These are phyloP conservation scores for Pterocles orientalis DNA, from an alignment of 2,113 vertebrate genomes.

Conservation along the genomic window DNA sequence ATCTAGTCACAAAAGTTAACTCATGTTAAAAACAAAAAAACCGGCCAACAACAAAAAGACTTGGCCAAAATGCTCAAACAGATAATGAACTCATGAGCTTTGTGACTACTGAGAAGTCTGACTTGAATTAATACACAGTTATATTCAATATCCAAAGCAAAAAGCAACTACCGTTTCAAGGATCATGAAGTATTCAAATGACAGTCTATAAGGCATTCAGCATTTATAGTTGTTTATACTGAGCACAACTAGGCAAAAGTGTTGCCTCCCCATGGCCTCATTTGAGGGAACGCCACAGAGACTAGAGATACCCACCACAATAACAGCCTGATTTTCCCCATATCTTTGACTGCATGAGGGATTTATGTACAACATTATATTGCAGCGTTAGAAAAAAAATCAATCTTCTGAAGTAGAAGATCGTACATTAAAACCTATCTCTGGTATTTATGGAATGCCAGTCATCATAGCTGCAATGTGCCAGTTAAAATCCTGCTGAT, in stretches of 20 bases:
- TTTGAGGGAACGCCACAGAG: conserved; percentile 7
- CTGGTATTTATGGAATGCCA: conserved; percentile 66
- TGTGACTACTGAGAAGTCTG: background rate
- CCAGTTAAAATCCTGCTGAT: conserved; percentile 72
- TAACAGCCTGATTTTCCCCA: background rate
- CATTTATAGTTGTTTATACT: background rate
- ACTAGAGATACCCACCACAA: background rate
- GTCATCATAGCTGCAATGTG: conserved; percentile 48
- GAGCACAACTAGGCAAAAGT: background rate
- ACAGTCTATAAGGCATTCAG: background rate
- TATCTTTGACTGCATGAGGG: conserved; percentile 26
- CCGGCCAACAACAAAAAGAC: background rate
- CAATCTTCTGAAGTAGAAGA: conserved; percentile 56
- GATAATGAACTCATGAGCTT: background rate
- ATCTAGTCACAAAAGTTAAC: background rate
- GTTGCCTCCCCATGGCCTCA: background rate
- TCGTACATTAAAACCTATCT: conserved; percentile 56
- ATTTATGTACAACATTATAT: conserved; percentile 55
- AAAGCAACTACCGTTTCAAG: background rate
- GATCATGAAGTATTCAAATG: background rate
- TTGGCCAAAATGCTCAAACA: background rate
- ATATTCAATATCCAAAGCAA: background rate
- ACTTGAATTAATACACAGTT: background rate
- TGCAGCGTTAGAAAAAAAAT: conserved; percentile 14
- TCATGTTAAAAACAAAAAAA: background rate